Evolutionary conservation across 2,888 invertebrate species (phyloP).

Genomic region (Kryphioiulus occultus): DNA sequence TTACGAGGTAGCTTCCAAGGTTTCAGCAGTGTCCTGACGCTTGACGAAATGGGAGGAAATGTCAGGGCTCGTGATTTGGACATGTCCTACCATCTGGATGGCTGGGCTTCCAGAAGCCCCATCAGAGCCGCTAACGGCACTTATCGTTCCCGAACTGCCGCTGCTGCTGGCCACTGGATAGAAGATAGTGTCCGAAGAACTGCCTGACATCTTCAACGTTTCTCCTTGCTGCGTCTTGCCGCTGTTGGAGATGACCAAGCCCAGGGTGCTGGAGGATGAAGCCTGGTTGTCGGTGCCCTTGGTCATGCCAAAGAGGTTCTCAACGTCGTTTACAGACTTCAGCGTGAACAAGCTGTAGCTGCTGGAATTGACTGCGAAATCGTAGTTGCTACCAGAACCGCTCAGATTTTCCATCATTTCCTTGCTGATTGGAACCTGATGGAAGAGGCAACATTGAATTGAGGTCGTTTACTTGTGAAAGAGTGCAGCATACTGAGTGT

Average conservation of each 20-base stretch:
- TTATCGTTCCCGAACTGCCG: background rate
- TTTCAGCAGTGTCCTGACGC: constrained; percentile 11
- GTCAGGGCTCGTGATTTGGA: constrained; percentile 50
- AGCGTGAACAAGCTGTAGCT: constrained; percentile 51
- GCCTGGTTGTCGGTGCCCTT: background rate
- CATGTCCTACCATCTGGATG: constrained; percentile 51
- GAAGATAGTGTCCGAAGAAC: constrained; percentile 9
- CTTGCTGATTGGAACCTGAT: constrained; percentile 50
- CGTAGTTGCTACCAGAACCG: constrained; percentile 46
- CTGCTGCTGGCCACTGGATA: constrained; percentile 43
- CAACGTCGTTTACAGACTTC: constrained; percentile 50
- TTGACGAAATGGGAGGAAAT: constrained; percentile 49
- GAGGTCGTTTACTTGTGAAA: background rate
- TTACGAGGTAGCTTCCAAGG: background rate
- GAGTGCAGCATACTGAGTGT: too few species aligned
- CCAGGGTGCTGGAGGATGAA: constrained; percentile 39
- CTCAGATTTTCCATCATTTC: constrained; percentile 48
- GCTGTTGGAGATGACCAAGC: constrained; percentile 44
- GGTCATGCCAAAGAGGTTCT: constrained; percentile 8
- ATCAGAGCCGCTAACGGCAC: background rate
- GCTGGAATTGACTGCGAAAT: constrained; percentile 47
- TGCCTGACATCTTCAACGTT: background rate
- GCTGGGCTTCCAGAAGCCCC: constrained; percentile 37
- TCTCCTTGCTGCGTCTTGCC: constrained; percentile 15
- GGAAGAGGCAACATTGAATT: background rate